phyloP scores from a whole-genome alignment of 2,888 invertebrate genomes.

The Linyphia triangularis region DNA sequence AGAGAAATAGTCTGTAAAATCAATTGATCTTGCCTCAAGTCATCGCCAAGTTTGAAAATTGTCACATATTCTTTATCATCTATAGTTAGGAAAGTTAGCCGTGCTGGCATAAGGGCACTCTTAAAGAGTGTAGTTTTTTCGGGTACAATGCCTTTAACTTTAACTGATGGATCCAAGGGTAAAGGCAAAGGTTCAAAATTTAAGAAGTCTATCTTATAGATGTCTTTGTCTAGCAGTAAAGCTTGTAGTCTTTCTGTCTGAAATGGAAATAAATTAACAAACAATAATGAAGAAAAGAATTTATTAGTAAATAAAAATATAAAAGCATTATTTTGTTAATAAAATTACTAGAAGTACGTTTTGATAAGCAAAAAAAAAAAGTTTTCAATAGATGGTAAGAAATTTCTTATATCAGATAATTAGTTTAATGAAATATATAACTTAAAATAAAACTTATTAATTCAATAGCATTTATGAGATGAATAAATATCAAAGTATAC shows the following conservation, averaged over 20 bases:
- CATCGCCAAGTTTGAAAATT: constrained; percentile 99
- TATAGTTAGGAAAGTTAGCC: constrained; percentile 89
- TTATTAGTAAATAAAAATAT: not conserved
- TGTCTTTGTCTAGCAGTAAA: constrained; percentile 88
- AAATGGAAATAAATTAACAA: not conserved
- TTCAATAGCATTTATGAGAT: too few species aligned
- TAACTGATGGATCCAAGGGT: constrained; percentile 94
- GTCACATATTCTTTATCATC: constrained; percentile 92
- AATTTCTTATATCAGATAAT: too few species aligned
- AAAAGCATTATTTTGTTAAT: not conserved
- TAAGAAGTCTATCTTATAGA: constrained; percentile 91
- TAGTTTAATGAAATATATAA: too few species aligned
- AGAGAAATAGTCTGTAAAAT: constrained; percentile 98
- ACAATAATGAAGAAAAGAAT: not conserved
- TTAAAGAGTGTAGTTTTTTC: constrained; percentile 96
- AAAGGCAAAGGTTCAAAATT: constrained; percentile 95
- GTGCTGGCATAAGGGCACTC: constrained; percentile 96
- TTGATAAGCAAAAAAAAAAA: too few species aligned
- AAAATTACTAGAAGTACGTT: not conserved
- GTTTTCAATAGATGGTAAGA: too few species aligned
- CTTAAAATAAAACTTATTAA: too few species aligned
- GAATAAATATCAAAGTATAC: too few species aligned
- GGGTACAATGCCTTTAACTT: constrained; percentile 91
- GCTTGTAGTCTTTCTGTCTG: constrained; percentile 91
- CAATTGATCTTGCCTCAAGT: constrained; percentile 97